These are phyloP conservation scores for Hydropotes inermis DNA, from an alignment of 2,113 vertebrate species.

Conservation along the genomic window DNA sequence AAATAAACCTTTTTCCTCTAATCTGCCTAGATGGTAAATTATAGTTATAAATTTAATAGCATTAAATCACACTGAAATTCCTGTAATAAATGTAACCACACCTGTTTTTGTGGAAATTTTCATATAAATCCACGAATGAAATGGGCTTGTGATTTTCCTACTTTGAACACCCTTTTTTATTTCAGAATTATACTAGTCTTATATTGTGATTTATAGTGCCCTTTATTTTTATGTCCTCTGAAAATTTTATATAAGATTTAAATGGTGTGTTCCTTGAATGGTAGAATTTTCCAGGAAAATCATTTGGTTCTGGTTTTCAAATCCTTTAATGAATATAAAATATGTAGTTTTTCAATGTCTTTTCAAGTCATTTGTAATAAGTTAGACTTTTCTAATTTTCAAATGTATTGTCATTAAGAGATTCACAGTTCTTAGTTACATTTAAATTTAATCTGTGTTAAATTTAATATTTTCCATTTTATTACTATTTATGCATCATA, in stretches of 20 bases:
- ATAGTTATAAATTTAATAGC: neutral
- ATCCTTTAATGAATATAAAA: neutral
- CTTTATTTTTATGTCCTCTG: neutral
- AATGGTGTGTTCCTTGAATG: neutral
- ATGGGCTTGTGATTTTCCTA: neutral
- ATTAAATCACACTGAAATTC: neutral
- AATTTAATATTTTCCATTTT: neutral
- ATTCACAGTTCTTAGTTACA: neutral
- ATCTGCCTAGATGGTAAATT: neutral
- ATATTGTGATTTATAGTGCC: neutral
- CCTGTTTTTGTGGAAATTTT: neutral
- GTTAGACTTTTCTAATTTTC: neutral
- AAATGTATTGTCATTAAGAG: neutral
- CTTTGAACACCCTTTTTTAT: neutral
- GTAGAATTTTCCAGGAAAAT: neutral
- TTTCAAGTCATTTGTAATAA: slow-evolving; percentile 15
- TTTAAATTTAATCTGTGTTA: neutral
- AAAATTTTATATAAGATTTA: neutral
- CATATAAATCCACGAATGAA: neutral
- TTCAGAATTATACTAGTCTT: neutral
- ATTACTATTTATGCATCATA: neutral
- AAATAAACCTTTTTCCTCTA: neutral
- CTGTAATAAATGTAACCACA: neutral
- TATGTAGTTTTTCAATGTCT: neutral
- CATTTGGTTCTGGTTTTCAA: slow-evolving; percentile 7